These are phyloP conservation scores for Aradophagus sp. DNA, from an alignment of 1,140 invertebrate species.

Conservation along the genomic window DNA sequence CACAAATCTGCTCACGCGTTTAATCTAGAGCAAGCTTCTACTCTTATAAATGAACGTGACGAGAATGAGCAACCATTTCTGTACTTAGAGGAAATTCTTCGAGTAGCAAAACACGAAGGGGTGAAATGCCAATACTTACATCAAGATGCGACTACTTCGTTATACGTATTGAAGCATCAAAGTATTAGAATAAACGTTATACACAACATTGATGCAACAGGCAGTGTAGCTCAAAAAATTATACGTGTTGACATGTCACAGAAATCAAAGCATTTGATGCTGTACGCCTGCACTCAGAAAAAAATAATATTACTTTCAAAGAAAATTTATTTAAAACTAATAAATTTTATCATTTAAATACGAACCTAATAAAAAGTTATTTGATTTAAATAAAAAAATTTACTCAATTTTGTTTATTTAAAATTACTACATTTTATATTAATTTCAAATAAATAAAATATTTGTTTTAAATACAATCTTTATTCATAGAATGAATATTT, in stretches of 20 bases:
- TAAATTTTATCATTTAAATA: no score
- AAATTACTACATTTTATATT: no score
- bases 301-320: no score
- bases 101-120: slow-evolving; percentile 1
- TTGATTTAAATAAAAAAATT: no score
- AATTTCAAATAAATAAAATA: no score
- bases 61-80: background rate
- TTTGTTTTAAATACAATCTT: no score
- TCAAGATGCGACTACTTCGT: slow-evolving; percentile 1
- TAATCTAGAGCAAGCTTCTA: background rate
- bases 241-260: background rate
- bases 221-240: background rate
- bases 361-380: no score
- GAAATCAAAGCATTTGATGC: slow-evolving; percentile 9
- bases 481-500: no score
- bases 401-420: no score
- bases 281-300: slow-evolving; percentile 2
- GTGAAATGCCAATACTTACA: slow-evolving; percentile 1
- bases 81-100: background rate
- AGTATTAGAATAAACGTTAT: background rate
- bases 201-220: slow-evolving; percentile 8
- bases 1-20: slow-evolving; percentile 4
- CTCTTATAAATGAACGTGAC: slow-evolving; percentile 4
- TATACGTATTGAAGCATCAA: background rate
- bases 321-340: no score